Evolutionary conservation across 2,113 vertebrate species (phyloP).

Genomic region (Halcyon senegalensis): DNA sequence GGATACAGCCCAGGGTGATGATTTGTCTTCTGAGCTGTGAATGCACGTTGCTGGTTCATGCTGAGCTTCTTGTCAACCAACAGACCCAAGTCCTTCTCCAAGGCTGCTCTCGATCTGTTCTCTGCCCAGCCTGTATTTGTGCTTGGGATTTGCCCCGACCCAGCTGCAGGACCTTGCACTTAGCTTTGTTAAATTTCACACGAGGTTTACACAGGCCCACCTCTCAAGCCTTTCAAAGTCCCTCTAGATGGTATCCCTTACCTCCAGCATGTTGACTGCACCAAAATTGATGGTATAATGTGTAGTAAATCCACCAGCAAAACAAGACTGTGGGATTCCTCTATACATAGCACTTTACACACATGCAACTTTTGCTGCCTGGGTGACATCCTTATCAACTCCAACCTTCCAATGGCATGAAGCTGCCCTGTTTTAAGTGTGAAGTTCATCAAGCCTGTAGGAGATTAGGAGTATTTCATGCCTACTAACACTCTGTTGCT

Average conservation of each 20-base stretch:
- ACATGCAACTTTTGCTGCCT: not conserved
- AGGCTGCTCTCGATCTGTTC: too few species aligned
- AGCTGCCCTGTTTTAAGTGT: not conserved
- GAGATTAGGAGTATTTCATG: not conserved
- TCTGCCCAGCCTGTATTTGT: too few species aligned
- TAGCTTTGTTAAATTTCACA: too few species aligned
- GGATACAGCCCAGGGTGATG: too few species aligned
- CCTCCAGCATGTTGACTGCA: too few species aligned
- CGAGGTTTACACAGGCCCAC: too few species aligned
- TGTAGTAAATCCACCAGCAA: slow-evolving; percentile 74
- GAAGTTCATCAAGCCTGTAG: not conserved
- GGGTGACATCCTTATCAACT: not conserved
- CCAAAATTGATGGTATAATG: slow-evolving; percentile 54
- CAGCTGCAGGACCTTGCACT: too few species aligned
- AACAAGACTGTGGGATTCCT: slow-evolving; percentile 69
- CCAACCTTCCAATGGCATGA: not conserved
- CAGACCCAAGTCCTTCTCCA: not conserved
- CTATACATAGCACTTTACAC: slow-evolving; percentile 64
- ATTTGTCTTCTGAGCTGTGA: too few species aligned
- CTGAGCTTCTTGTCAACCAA: not conserved
- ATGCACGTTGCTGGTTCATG: not conserved
- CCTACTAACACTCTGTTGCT: not conserved
- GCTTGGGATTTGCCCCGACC: too few species aligned
- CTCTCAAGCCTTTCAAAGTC: too few species aligned
- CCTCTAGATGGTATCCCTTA: too few species aligned